Evolutionary conservation across 2,797 vertebrate genomes (phyloP).

Genomic region (Perodicticus potto): DNA sequence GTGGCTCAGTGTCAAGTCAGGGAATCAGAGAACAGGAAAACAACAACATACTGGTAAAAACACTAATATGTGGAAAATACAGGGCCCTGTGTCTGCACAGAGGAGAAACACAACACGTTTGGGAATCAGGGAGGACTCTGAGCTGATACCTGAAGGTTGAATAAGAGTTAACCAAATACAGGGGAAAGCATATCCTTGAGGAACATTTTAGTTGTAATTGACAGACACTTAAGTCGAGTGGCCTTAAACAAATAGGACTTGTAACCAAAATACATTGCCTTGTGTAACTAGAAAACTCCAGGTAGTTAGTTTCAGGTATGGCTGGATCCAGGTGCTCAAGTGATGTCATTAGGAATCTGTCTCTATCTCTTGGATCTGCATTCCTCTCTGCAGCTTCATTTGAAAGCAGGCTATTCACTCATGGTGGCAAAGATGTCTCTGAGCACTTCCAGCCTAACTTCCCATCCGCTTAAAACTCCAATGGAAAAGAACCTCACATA

Average conservation of each 20-base stretch:
- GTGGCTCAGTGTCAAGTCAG: not conserved
- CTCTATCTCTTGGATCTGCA: not conserved
- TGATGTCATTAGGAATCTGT: not conserved
- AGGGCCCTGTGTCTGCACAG: not conserved
- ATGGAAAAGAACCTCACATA: not conserved
- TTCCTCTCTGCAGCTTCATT: not conserved
- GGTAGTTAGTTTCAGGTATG: not conserved
- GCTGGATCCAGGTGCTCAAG: not conserved
- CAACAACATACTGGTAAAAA: accelerated
- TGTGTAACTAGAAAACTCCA: not conserved
- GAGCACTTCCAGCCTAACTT: not conserved
- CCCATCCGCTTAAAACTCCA: not conserved
- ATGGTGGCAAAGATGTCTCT: not conserved
- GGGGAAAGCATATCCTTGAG: not conserved
- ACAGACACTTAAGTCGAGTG: not conserved
- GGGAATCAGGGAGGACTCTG: not conserved
- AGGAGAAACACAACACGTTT: not conserved
- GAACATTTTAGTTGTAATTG: not conserved
- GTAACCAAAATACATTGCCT: not conserved
- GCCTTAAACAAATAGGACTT: not conserved
- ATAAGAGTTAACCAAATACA: not conserved
- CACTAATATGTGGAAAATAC: not conserved
- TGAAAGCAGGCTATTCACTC: not conserved
- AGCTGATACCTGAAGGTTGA: not conserved
- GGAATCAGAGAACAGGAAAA: not conserved